A percentile compares a stretch with the other conserved stretches of the same genome.
These are phyloP conservation scores for Pteronotus mesoamericanus DNA, from an alignment of 2,797 vertebrate species.

Conservation along the genomic window DNA sequence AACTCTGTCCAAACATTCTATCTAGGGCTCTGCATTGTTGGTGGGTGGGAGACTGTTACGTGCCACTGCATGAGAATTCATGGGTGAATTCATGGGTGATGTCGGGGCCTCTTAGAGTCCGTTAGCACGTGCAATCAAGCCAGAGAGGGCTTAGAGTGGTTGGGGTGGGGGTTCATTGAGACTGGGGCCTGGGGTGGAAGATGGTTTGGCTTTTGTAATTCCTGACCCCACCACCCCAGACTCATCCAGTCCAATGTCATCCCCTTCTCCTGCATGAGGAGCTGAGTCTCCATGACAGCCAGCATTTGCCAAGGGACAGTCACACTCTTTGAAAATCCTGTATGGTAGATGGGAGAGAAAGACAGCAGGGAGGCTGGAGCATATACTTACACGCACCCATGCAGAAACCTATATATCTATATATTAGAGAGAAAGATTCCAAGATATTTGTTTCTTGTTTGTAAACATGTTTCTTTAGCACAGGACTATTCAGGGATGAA, in stretches of 20 bases:
- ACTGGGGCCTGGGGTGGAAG: neutral
- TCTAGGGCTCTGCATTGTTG: neutral
- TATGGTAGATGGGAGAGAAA: conserved; percentile 31
- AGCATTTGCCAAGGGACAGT: conserved; percentile 21
- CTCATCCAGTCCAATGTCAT: neutral
- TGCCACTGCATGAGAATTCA: neutral
- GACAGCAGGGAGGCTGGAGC: neutral
- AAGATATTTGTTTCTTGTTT: conserved; percentile 48
- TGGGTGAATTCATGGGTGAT: neutral
- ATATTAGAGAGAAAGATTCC: conserved; percentile 22
- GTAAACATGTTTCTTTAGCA: conserved; percentile 33
- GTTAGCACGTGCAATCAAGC: neutral
- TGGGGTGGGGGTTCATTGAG: neutral
- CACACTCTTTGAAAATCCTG: conserved; percentile 25
- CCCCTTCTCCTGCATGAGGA: neutral
- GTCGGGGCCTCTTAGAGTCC: neutral
- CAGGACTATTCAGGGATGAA: neutral
- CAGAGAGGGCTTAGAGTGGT: neutral
- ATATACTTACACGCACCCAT: conserved; percentile 51
- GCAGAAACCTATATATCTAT: conserved; percentile 46
- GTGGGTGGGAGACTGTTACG: neutral
- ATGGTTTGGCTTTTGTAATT: neutral
- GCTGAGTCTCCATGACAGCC: neutral
- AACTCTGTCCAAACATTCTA: conserved; percentile 58
- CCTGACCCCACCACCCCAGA: neutral